These are phyloP conservation scores for Harpagus bidentatus DNA, from an alignment of 2,113 vertebrate genomes.

Conservation along the genomic window DNA sequence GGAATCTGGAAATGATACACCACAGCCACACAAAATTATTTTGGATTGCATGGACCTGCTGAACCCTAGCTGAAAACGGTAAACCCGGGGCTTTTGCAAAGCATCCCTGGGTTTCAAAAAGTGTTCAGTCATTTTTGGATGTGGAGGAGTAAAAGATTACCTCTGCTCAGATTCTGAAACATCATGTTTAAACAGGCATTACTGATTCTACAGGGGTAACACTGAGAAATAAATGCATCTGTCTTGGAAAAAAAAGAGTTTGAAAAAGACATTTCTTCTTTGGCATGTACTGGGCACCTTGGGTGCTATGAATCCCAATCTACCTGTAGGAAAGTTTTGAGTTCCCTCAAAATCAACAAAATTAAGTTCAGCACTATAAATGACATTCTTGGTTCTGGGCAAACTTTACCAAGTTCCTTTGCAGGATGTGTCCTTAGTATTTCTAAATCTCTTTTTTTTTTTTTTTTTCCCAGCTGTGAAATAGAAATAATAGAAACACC, in stretches of 20 bases:
- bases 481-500: neutral
- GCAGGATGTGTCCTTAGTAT: neutral
- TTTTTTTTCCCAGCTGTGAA: neutral
- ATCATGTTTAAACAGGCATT: neutral
- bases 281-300: neutral
- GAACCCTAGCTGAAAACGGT: neutral
- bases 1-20: neutral
- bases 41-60: neutral
- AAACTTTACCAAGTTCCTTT: neutral
- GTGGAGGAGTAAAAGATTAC: neutral
- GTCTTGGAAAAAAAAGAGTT: neutral
- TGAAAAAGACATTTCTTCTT: neutral
- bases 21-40: neutral
- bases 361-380: neutral
- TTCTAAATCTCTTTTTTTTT: fast-evolving
- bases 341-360: neutral
- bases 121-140: neutral
- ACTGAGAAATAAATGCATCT: neutral
- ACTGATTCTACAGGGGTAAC: neutral
- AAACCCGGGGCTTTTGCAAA: fast-evolving
- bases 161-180: neutral
- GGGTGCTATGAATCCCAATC: neutral
- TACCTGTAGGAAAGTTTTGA: neutral
- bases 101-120: neutral
- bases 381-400: fast-evolving